A percentile compares a stretch with the other conserved stretches of the same genome.
phyloP scores from a whole-genome alignment of 2,888 invertebrate species.

The Aleiodes leptofemur region DNA sequence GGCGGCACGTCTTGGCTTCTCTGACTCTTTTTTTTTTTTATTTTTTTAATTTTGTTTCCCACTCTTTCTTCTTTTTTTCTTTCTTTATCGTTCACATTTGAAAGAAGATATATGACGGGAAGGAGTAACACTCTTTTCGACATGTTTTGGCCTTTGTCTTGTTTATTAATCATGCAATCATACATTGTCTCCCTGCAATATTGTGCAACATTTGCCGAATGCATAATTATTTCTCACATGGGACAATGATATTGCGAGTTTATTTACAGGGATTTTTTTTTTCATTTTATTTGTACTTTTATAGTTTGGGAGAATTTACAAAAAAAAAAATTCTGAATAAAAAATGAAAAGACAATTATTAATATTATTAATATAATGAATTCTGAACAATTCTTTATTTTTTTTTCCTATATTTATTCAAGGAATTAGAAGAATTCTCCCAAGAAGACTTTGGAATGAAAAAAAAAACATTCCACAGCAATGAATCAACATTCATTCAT shows the following conservation, averaged over 20 bases:
- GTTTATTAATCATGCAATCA: conserved; percentile 26
- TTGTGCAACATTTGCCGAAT: conserved; percentile 28
- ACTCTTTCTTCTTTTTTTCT: neutral
- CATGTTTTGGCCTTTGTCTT: conserved; percentile 17
- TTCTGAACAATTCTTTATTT: too few relatives aligned
- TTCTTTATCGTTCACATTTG: conserved; percentile 11
- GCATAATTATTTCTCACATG: conserved; percentile 13
- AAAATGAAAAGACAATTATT: too few relatives aligned
- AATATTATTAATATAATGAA: too few relatives aligned
- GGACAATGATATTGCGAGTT: neutral
- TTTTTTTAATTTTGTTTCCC: neutral
- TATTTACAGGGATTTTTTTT: neutral
- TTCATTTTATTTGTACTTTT: too few relatives aligned
- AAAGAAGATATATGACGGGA: conserved; percentile 26
- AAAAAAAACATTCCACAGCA: neutral
- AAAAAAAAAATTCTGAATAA: too few relatives aligned
- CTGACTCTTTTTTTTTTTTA: neutral
- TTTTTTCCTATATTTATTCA: too few relatives aligned
- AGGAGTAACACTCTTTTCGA: conserved; percentile 10
- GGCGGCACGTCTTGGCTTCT: conserved; percentile 17
- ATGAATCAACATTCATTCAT: conserved; percentile 25
- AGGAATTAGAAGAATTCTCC: too few relatives aligned
- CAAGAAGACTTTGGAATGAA: too few relatives aligned
- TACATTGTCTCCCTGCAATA: conserved; percentile 1
- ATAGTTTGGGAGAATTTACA: too few relatives aligned